Conservation (phyloP, 2,888 invertebrate genomes). For the Flexamia atlantica region DNA sequence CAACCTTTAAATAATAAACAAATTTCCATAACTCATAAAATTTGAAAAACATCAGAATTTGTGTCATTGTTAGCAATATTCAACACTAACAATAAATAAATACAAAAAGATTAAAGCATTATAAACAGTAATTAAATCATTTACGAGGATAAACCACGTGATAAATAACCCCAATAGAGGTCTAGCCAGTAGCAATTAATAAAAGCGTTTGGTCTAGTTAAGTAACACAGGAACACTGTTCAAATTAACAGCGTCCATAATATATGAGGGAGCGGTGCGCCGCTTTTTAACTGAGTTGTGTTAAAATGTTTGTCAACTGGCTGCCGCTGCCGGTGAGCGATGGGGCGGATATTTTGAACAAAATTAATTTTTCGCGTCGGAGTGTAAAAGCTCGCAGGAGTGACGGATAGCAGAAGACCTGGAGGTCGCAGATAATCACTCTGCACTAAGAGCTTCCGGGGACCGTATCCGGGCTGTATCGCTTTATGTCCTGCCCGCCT, state of each 20-base stretch:
- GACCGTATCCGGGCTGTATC: slow-evolving; percentile 26
- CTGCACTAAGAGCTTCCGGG: slow-evolving; percentile 45
- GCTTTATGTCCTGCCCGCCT: slow-evolving; percentile 23
- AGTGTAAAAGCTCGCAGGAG: slow-evolving; percentile 7
- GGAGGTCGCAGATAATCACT: slow-evolving; percentile 16
- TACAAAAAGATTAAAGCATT: not conserved
- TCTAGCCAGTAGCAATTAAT: slow-evolving; percentile 30
- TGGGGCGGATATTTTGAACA: slow-evolving; percentile 41
- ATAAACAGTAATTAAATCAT: slow-evolving; percentile 9
- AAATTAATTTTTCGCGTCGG: slow-evolving; percentile 51
- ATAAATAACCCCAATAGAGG: slow-evolving; percentile 55
- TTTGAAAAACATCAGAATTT: too few relatives aligned
- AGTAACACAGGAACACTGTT: slow-evolving; percentile 40
- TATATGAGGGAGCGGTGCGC: slow-evolving; percentile 49
- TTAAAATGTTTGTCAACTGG: slow-evolving; percentile 53
- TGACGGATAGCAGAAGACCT: slow-evolving; percentile 35
- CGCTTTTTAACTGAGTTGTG: slow-evolving; percentile 48
- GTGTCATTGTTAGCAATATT: too few relatives aligned
- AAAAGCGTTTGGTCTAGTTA: slow-evolving; percentile 45
- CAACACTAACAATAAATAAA: not conserved
- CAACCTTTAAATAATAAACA: too few relatives aligned
- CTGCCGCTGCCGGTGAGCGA: not conserved
- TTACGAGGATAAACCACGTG: not conserved
- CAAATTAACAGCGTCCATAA: slow-evolving; percentile 53
- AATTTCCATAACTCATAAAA: too few relatives aligned